Evolutionary conservation across 1,140 invertebrate species (phyloP), one percentile per base, ranked within the genome.

Genomic region (Muscidifurax raptorellus): DNA sequence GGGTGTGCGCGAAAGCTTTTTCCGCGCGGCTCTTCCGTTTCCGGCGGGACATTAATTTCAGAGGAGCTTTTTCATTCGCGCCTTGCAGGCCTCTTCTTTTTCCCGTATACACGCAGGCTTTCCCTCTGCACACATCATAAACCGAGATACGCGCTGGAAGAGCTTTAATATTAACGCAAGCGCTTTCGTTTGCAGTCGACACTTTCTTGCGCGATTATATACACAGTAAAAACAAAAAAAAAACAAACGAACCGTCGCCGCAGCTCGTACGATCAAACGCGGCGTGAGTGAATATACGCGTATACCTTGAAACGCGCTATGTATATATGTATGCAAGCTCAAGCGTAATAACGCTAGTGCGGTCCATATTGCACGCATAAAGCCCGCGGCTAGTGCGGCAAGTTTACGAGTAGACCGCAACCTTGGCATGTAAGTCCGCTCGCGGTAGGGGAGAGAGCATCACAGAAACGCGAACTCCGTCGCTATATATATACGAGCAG

Each of bases 41-140:
- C 71, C 36, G 30, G n/a, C 10, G 47, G 15, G 69, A 75, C 69
- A 82, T 82, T 82, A 82, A 82, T 82, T 82, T 82, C 44, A 13
- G 47, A 82, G 32, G 80, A 82, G 44, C 10, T 30, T 52, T 82
- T 81, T 74, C 80, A 78, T 28, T 77, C 75, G 18, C 25, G 30
- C 3, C n/a, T n/a, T n/a, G n/a, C 32, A 40, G 36, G 9, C 36
- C 36, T 40, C 7, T 40, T n/a, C n/a, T n/a, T n/a, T n/a, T n/a
- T n/a, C n/a, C n/a, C n/a, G n/a, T n/a, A n/a, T n/a, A n/a, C n/a
- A n/a, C n/a, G n/a, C n/a, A n/a, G n/a, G n/a, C n/a, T n/a, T n/a
- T n/a, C n/a, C n/a, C n/a, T n/a, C n/a, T n/a, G n/a, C n/a, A n/a
- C n/a, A n/a, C n/a, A n/a, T n/a, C n/a, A n/a, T n/a, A n/a, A n/a